Base-by-base conservation (phyloP, 2,888 invertebrate species). In the Polymixis lichenea region DNA sequence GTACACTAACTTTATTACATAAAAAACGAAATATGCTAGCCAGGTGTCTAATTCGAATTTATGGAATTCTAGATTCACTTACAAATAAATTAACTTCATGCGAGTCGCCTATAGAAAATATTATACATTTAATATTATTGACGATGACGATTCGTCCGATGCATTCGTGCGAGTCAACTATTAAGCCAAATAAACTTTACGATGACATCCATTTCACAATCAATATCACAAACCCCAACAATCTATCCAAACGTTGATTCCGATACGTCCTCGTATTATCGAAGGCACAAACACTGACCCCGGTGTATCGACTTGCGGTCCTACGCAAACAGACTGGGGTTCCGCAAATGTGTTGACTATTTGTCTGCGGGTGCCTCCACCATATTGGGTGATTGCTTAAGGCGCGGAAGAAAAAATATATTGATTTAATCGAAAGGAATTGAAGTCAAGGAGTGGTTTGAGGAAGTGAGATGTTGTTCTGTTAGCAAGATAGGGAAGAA, bases 321-420 rank as follows among this genome's bases (percentile, higher is more conserved):
- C 83, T 87, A 66, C 19, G 68, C 55, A 86, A 83, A 86, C 77
- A 87, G 32, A 62, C 55, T 25, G 77, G 13, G 66, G 62, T 15
- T 67, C 72, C 74, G 64, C 76, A 79, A 83, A 80, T 77, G 61
- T 82, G 78, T 80, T 32, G 60, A 61, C 70, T 72, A 55, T 82
- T 74, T 84, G 72, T 82, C 72, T 72, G 53, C 61, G 7, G 51
- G 46, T 49, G 58, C 68, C 56, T 15, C 15, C 43, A 13, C 13
- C 62, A 53, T 55, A 28, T 72, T 38, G n/a, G 22, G 3, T 25
- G 72, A 68, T 83, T 62, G 72, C 69, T 62, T n/a, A 60, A 70
- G 77, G 67, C 65, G 71, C 62, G 64, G 55, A 75, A 61, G n/a
- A 51, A 55, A n/a, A 80, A 66, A 72, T 58, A 49, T 49, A 74